Percentiles rank a stretch among this genome's conserved stretches.
Evolutionary conservation across 2,797 vertebrate genomes (phyloP).

Genomic region (Lepus oiostolus): DNA sequence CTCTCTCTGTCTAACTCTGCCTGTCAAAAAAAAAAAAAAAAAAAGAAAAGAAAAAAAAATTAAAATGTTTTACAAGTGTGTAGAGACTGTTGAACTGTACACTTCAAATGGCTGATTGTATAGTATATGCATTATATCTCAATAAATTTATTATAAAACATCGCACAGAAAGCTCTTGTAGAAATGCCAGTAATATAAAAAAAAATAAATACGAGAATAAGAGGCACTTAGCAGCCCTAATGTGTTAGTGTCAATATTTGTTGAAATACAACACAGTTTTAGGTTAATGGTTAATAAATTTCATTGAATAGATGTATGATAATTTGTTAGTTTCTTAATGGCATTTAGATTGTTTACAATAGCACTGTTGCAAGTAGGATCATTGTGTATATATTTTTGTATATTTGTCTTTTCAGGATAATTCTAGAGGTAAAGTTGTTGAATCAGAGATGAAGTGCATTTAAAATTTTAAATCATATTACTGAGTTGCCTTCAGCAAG

Average conservation of each 20-base stretch:
- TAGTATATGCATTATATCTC: not conserved
- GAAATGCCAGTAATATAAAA: not conserved
- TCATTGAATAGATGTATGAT: not conserved
- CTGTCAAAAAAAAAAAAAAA: too few relatives aligned
- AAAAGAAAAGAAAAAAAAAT: too few relatives aligned
- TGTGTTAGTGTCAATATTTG: not conserved
- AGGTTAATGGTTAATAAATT: not conserved
- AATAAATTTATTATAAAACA: not conserved
- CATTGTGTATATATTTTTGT: not conserved
- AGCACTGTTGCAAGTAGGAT: not conserved
- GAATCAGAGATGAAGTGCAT: not conserved
- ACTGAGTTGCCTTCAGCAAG: not conserved
- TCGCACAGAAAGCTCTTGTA: not conserved
- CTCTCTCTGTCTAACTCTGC: too few relatives aligned
- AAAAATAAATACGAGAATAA: not conserved
- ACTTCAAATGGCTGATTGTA: not conserved
- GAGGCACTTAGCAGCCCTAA: not conserved
- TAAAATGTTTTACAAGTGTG: not conserved
- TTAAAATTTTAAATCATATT: not conserved
- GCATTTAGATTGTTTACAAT: not conserved
- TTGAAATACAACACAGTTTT: not conserved
- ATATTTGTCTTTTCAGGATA: not conserved
- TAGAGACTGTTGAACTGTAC: not conserved
- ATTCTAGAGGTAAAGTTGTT: constrained; percentile 24
- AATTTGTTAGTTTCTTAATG: not conserved